Conservation (phyloP, 2,888 invertebrate species). For the Tenthredo mesomela region DNA sequence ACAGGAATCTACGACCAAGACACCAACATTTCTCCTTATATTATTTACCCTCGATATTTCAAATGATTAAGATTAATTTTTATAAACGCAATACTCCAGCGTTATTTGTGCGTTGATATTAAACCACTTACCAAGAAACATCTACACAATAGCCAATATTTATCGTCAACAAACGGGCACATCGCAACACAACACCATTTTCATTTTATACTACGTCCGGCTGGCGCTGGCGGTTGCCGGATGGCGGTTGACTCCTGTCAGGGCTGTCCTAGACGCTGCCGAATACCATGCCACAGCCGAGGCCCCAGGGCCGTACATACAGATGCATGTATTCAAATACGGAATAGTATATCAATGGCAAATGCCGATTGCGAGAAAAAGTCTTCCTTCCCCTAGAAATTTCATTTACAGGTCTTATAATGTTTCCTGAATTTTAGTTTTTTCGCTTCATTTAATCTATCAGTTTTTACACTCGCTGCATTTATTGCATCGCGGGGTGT, state of each 20-base stretch:
- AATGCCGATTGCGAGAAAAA: not conserved
- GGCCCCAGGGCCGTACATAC: constrained; percentile 41
- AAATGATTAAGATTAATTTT: constrained; percentile 27
- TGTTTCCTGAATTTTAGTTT: not conserved
- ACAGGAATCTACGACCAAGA: constrained; percentile 31
- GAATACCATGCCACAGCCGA: constrained; percentile 18
- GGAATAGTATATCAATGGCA: not conserved
- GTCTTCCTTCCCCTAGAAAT: too few species aligned
- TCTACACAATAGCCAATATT: constrained; percentile 71
- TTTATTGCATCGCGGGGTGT: not conserved
- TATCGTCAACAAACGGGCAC: constrained; percentile 72
- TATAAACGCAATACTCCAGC: constrained; percentile 7
- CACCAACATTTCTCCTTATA: constrained; percentile 34
- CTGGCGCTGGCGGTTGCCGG: constrained; percentile 51
- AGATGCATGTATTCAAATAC: not conserved
- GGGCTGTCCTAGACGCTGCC: constrained; percentile 36
- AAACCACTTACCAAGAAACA: constrained; percentile 74
- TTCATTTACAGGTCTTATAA: not conserved
- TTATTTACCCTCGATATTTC: constrained; percentile 38
- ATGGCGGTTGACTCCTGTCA: constrained; percentile 49
- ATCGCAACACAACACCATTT: constrained; percentile 63
- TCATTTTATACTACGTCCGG: constrained; percentile 52
- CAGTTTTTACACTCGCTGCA: not conserved
- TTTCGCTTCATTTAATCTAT: not conserved
- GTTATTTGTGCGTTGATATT: constrained; percentile 11